Evolutionary conservation across 2,888 invertebrate species (phyloP), one percentile per base, ranked within the genome.

Genomic region (Thereva unica): DNA sequence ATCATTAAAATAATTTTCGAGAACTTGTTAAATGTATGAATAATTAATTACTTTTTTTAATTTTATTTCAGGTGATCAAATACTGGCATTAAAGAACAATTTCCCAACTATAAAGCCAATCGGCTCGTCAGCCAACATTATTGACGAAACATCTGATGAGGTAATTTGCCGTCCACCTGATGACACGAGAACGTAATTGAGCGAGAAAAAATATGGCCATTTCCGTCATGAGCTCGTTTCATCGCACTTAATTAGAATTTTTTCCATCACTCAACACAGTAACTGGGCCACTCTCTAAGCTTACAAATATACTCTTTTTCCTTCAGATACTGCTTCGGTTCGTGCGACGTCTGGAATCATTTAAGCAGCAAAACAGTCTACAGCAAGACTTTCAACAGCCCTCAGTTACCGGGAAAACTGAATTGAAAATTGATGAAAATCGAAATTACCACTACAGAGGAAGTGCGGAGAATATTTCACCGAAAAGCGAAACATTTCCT

Each of bases 261-360:
- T 23, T 23, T 23, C 23, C 23, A 23, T 23, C 23, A 23, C 23
- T 23, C 23, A 2, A 1, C 1, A 23, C 23, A 23, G 23, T 23
- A 23, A 23, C 23, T 23, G 23, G 23, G 23, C 23, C 23, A 23
- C 23, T 23, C 23, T 23, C 23, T 23, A 23, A 10, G 6, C 6
- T 23, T 49, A 23, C 7, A 1, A n/a, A n/a, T 12, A 9, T 49
- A 7, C 7, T n/a, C n/a, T n/a, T 12, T 7, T 49, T 6, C 8
- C 61, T 66, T 3, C 57, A 71, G 71, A 71, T 70, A 45, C 50
- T 72, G 9, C 63, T 71, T 23, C 52, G 63, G n/a, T 55, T 72
- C 23, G 70, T 72, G 7, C 69, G 64, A 9, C 71, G 69, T 54
- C 56, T 71, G 37, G 70, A 70, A 67, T 70, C 71, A 23, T 66